A percentile compares a stretch with the other conserved stretches of the same genome.
Conservation (phyloP, 2,113 vertebrate genomes). For the Gnathonemus echidnorhynchus region DNA sequence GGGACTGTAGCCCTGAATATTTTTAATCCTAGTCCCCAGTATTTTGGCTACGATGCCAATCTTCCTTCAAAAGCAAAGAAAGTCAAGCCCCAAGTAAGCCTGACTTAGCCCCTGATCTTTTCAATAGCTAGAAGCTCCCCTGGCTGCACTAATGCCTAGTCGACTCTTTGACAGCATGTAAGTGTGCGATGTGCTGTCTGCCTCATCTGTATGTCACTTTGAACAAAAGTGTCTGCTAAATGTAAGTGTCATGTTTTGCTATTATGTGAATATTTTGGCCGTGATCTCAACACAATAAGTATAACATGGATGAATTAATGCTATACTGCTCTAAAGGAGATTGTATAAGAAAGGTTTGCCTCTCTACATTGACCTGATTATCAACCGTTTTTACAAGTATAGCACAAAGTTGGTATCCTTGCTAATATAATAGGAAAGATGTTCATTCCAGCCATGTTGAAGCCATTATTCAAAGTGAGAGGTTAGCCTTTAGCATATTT, state of each 20-base stretch:
- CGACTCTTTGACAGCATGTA: background rate
- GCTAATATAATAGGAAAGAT: background rate
- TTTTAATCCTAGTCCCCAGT: too few species aligned
- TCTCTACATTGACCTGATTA: background rate
- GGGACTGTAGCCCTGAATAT: too few species aligned
- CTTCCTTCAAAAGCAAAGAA: too few species aligned
- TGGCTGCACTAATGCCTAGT: background rate
- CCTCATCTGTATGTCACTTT: background rate
- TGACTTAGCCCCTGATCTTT: too few species aligned
- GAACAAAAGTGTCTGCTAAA: background rate
- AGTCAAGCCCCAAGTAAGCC: too few species aligned
- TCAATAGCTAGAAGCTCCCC: too few species aligned
- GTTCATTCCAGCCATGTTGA: background rate
- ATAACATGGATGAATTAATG: background rate
- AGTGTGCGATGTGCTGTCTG: background rate
- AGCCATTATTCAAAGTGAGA: background rate
- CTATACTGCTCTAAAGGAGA: background rate
- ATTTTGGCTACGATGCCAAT: too few species aligned
- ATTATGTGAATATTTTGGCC: background rate
- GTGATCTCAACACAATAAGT: background rate
- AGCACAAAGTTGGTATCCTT: background rate
- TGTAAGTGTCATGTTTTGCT: background rate
- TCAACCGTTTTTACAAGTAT: background rate
- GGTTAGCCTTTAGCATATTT: background rate
- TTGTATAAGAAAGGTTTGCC: background rate